Base-by-base conservation (phyloP, 2,113 vertebrate species). In the Suricata suricatta region DNA sequence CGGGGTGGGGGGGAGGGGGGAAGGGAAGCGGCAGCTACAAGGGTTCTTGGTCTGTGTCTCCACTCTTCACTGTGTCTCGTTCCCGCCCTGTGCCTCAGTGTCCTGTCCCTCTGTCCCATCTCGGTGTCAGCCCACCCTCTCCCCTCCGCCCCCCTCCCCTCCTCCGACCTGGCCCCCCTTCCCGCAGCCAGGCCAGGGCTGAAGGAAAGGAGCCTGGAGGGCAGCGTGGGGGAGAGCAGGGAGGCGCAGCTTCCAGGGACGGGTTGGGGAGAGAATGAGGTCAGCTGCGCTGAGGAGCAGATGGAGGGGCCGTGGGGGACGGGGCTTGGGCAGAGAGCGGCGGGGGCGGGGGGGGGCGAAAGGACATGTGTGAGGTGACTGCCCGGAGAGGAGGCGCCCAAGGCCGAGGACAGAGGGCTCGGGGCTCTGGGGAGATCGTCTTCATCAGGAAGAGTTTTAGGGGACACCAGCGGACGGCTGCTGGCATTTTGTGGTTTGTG, bases 251-350 rank as follows among this genome's bases (percentile, higher is more conserved):
- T 88, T 91, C 54, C 7, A 4, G 2, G 50, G 85, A 64, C 91
- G 66, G 92, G 69, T 64, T 95, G 90, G 77, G 89, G 90, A 88
- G 80, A 93, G 60, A 97, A 96, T 90, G 96, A 95, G 93, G 88
- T 94, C 94, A 88, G 79, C 81, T 25, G 64, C 38, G 35, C 81
- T 5, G 31, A 96, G 95, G 81, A 92, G 47, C 96, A 97, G 95
- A 90, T 90, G 97, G 93, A 85, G 72, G 92, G 92, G 71, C 54
- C 2, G 54, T 81, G 76, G 84, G 83, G 68, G 76, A 50, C 6
- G 3, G 83, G 79, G 68, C 82, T 91, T 9, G 63, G 38, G 89
- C 41, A 63, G 91, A 94, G 35, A 96, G 41, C 72, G 52, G 60
- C 96, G 38, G 38, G 38, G 38, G 38, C 38, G 38, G 38, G 80